Conservation (phyloP, 2,888 invertebrate species). For the Ctenicera cuprea region DNA sequence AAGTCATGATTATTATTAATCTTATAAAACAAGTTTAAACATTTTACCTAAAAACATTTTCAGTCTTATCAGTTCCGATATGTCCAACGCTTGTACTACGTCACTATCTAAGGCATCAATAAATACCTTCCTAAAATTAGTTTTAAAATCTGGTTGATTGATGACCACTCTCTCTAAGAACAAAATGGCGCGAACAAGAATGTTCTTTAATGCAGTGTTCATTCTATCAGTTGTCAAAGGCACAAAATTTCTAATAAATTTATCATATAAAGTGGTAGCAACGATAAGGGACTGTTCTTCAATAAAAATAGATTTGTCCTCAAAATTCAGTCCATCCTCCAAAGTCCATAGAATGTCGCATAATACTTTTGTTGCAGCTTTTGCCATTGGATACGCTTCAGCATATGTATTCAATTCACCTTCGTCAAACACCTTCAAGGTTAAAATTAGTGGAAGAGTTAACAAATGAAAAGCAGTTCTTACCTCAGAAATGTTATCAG, state of each 20-base stretch:
- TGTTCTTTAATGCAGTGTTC: conserved; percentile 10
- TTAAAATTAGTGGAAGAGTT: conserved; percentile 43
- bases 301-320: conserved; percentile 64
- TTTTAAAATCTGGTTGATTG: conserved; percentile 7
- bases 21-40: conserved; percentile 5
- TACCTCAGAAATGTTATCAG: conserved; percentile 60
- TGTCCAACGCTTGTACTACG: neutral
- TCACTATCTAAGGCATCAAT: neutral
- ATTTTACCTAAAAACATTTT: conserved; percentile 27
- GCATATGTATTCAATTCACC: conserved; percentile 78
- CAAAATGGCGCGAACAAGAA: neutral
- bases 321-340: conserved; percentile 61
- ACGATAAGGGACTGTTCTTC: conserved; percentile 66
- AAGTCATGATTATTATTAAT: neutral
- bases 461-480: conserved; percentile 36
- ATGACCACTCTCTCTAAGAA: neutral
- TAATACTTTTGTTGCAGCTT: conserved; percentile 53
- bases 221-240: conserved; percentile 17
- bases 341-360: conserved; percentile 61
- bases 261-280: conserved; percentile 55
- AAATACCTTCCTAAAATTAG: conserved; percentile 2
- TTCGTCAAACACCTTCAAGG: conserved; percentile 77
- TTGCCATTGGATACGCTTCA: conserved; percentile 68
- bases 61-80: conserved; percentile 32
- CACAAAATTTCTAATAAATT: conserved; percentile 13